Conservation (phyloP, 2,113 vertebrate species). For the Sapayoa aenigma region DNA sequence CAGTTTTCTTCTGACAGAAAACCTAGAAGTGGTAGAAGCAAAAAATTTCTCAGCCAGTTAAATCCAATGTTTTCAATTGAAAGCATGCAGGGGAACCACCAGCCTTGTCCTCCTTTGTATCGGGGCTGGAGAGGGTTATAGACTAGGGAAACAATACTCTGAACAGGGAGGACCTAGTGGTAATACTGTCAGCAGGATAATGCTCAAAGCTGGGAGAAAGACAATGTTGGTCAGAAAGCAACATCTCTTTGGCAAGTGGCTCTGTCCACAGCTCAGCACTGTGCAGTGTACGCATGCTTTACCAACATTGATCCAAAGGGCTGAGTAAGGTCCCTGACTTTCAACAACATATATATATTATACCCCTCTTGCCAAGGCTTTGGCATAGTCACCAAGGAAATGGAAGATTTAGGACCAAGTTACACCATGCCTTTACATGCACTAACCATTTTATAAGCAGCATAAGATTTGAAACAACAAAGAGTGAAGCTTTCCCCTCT, state of each 20-base stretch:
- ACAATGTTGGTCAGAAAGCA: neutral
- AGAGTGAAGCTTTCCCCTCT: neutral
- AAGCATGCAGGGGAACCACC: neutral
- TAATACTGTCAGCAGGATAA: neutral
- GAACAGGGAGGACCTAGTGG: neutral
- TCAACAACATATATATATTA: neutral
- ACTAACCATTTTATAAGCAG: neutral
- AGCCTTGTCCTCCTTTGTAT: neutral
- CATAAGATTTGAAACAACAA: neutral
- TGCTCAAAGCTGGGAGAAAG: neutral
- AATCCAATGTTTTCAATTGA: neutral
- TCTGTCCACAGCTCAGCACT: neutral
- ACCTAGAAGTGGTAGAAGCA: neutral
- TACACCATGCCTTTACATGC: neutral
- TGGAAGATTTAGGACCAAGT: neutral
- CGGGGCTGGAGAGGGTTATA: neutral
- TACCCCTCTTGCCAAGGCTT: neutral
- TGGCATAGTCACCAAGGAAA: neutral
- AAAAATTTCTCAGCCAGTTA: neutral
- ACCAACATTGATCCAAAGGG: neutral
- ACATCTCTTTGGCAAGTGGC: neutral
- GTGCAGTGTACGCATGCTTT: neutral
- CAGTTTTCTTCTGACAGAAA: neutral
- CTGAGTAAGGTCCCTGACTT: neutral
- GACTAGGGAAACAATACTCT: neutral